Percentiles rank a stretch among this genome's conserved stretches.
Conservation (phyloP, 2,113 vertebrate genomes). For the Phylloscopus whistleri region DNA sequence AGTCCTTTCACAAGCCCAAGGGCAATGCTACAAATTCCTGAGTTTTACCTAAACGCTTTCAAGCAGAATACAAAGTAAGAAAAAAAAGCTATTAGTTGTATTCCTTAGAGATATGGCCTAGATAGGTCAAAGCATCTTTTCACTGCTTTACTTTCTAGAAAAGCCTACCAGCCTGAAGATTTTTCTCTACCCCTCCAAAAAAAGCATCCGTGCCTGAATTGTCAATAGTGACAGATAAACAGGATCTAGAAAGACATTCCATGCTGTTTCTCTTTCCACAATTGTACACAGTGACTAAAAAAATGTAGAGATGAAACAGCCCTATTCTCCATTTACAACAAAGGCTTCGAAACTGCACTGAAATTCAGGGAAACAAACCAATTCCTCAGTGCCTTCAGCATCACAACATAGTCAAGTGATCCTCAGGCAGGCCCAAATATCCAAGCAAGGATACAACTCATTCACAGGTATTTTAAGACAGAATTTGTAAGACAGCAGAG, state of each 20-base stretch:
- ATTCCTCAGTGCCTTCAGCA: neutral
- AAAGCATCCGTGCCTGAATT: neutral
- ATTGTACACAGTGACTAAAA: neutral
- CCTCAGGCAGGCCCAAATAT: neutral
- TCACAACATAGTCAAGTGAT: neutral
- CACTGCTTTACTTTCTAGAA: constrained; percentile 9
- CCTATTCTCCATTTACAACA: neutral
- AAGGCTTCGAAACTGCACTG: neutral
- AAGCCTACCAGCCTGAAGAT: neutral
- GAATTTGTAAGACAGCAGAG: neutral
- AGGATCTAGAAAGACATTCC: neutral
- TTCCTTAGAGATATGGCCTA: neutral
- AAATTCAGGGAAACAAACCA: neutral
- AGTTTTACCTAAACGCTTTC: neutral
- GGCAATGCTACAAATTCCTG: neutral
- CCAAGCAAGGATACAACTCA: neutral
- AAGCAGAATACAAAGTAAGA: neutral
- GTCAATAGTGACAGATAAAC: neutral
- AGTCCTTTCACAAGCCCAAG: neutral
- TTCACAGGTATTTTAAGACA: neutral
- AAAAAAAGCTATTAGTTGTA: neutral
- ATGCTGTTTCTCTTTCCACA: neutral
- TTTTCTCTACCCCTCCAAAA: neutral
- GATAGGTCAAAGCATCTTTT: neutral
- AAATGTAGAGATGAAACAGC: neutral